Evolutionary conservation across 2,888 invertebrate genomes (phyloP).

Genomic region (Andricus quercusramuli): DNA sequence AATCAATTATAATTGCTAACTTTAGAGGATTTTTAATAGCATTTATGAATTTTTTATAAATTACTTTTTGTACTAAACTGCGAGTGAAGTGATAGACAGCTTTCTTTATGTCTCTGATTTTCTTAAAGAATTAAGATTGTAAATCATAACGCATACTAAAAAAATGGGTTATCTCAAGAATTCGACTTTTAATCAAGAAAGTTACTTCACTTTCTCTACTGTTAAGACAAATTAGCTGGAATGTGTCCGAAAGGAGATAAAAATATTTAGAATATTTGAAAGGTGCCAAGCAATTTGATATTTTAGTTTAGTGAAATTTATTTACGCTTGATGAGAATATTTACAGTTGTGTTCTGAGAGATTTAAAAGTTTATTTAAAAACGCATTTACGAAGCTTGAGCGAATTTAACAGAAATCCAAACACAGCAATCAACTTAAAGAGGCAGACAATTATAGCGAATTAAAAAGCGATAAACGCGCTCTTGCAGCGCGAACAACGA

Average conservation of each 20-base stretch:
- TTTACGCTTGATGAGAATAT: not conserved
- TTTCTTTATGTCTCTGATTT: not conserved
- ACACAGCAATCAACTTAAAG: not conserved
- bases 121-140: not conserved
- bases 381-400: not conserved
- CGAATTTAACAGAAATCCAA: constrained; percentile 3
- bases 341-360: not conserved
- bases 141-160: not conserved
- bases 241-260: not conserved
- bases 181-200: not conserved
- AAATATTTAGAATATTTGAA: not conserved
- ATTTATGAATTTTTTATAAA: too few species aligned
- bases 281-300: not conserved
- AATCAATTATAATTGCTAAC: not conserved
- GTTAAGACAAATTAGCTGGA: not conserved
- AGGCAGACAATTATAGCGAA: constrained; percentile 4
- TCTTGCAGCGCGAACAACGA: constrained; percentile 20
- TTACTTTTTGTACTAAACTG: too few species aligned
- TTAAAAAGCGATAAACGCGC: constrained; percentile 28
- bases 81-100: too few species aligned
- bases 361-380: not conserved
- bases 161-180: not conserved
- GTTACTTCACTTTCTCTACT: not conserved
- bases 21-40: not conserved
- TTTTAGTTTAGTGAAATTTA: not conserved